Conservation (phyloP, 2,888 invertebrate species). For the Platerodrilus igneus region DNA sequence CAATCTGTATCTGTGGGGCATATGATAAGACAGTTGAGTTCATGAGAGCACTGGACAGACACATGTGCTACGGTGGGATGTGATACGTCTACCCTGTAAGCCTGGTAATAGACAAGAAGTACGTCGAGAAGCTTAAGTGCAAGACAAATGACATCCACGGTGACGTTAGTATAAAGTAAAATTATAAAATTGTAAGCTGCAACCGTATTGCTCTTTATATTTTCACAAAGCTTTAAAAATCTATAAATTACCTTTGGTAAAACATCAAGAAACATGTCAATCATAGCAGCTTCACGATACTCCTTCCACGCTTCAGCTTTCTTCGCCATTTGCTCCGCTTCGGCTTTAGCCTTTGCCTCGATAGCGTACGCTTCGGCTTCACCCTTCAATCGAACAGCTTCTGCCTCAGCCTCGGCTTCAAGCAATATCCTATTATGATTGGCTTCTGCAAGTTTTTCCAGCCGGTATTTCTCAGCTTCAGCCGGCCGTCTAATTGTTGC, state of each 20-base stretch:
- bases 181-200: not conserved
- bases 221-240: not conserved
- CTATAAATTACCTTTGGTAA: constrained; percentile 75
- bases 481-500: constrained; percentile 91
- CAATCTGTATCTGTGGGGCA: too few relatives aligned
- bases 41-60: too few relatives aligned
- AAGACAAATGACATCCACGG: too few relatives aligned
- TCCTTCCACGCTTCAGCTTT: constrained; percentile 97
- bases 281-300: constrained; percentile 92
- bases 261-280: constrained; percentile 94
- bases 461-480: constrained; percentile 86
- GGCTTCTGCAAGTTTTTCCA: constrained; percentile 94
- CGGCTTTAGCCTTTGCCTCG: constrained; percentile 90
- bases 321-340: constrained; percentile 95
- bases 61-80: too few relatives aligned
- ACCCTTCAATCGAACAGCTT: constrained; percentile 78
- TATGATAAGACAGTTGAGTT: too few relatives aligned
- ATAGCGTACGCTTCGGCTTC: constrained; percentile 92
- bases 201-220: not conserved
- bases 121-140: too few relatives aligned
- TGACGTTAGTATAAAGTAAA: not conserved
- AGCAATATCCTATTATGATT: constrained; percentile 82
- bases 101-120: too few relatives aligned
- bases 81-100: too few relatives aligned
- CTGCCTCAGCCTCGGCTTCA: constrained; percentile 94